Conservation (phyloP, 92 coral and sea anemone species). For the Heliopora coerulea region DNA sequence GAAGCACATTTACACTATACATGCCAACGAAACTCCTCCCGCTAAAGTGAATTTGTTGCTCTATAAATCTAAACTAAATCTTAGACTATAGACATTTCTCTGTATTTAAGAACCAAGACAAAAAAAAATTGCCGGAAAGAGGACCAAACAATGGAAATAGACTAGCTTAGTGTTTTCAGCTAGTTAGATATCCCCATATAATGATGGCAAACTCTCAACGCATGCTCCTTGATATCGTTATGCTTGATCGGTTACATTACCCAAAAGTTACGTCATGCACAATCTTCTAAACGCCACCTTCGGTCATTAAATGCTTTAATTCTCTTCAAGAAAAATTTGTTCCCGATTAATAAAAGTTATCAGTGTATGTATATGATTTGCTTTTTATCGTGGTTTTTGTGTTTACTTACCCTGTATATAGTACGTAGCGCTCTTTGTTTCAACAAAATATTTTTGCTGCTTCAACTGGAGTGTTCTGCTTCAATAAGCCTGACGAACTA, state of each 20-base stretch:
- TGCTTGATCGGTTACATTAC: slow-evolving; percentile 52
- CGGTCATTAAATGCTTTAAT: neutral
- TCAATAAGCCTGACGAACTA: slow-evolving; percentile 40
- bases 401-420: neutral
- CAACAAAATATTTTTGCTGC: neutral
- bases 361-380: neutral
- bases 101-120: no score
- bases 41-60: no score
- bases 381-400: neutral
- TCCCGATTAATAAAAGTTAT: neutral
- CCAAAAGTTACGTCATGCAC: slow-evolving; percentile 57
- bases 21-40: no score
- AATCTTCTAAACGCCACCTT: slow-evolving; percentile 36
- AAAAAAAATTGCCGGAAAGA: no score
- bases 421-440: no score
- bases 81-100: no score
- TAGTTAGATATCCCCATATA: neutral
- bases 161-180: neutral
- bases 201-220: neutral
- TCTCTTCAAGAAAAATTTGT: slow-evolving; percentile 5
- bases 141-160: no score
- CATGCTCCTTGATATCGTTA: slow-evolving; percentile 49
- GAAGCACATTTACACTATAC: no score
- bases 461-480: slow-evolving; percentile 2
- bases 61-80: no score